phyloP scores from a whole-genome alignment of 1,140 invertebrate genomes.

The Pseudomyrmex gracilis region DNA sequence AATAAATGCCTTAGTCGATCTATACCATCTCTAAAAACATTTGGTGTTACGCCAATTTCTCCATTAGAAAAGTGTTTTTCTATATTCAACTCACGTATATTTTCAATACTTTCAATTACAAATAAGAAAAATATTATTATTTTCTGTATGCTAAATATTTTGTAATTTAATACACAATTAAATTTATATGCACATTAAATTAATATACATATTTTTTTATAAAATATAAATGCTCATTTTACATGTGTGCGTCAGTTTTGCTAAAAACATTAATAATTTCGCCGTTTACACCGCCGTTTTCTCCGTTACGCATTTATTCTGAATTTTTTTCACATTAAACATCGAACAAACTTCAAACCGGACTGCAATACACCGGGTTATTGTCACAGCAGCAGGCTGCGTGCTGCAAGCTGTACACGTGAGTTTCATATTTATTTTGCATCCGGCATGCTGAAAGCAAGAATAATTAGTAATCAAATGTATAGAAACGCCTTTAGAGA shows the following conservation, averaged over 20 bases:
- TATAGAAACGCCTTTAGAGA: constrained; percentile 44
- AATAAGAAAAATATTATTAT: too few species aligned
- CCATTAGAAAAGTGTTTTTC: too few species aligned
- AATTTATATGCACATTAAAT: too few species aligned
- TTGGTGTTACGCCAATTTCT: too few species aligned
- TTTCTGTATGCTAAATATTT: too few species aligned
- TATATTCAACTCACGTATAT: too few species aligned
- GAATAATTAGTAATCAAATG: constrained; percentile 59
- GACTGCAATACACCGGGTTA: constrained; percentile 11
- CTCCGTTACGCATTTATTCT: constrained; percentile 13
- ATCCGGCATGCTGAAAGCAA: constrained; percentile 43
- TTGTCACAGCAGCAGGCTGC: too few species aligned
- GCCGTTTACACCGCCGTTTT: background rate
- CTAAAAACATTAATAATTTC: background rate
- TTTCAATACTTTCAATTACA: too few species aligned
- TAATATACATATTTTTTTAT: background rate
- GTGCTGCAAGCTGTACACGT: background rate
- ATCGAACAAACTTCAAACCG: constrained; percentile 21
- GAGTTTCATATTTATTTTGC: constrained; percentile 46
- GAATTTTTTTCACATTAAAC: constrained; percentile 22
- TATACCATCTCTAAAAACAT: too few species aligned
- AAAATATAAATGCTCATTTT: background rate
- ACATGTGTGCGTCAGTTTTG: background rate
- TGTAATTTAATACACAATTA: too few species aligned
- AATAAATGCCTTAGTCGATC: too few species aligned